Conservation (phyloP, 2,888 invertebrate genomes). For the Ametastegia equiseti region DNA sequence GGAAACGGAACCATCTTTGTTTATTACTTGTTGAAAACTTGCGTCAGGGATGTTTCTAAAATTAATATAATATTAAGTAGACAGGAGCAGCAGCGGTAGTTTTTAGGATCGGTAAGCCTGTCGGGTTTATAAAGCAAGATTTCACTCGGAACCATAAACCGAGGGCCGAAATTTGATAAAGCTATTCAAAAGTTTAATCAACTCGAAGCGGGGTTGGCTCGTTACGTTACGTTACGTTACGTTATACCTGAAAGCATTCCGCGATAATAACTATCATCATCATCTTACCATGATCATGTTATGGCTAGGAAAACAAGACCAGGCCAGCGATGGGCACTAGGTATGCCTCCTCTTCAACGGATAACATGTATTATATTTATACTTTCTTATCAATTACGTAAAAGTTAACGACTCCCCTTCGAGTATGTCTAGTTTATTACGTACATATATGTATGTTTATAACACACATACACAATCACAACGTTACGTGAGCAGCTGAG, state of each 20-base stretch:
- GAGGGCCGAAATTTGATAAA: constrained; percentile 37
- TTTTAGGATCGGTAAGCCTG: not conserved
- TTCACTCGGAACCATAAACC: not conserved
- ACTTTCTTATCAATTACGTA: constrained; percentile 33
- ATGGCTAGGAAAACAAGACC: not conserved
- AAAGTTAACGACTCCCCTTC: constrained; percentile 23
- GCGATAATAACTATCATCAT: constrained; percentile 25
- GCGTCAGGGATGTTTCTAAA: not conserved
- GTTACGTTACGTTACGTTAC: not conserved
- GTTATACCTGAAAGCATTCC: constrained; percentile 19
- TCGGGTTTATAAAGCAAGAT: not conserved
- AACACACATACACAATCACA: not conserved
- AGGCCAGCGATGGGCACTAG: not conserved
- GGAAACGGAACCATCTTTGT: not conserved
- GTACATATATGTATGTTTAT: not conserved
- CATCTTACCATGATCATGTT: constrained; percentile 14
- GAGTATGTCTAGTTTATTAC: not conserved
- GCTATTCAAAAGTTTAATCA: constrained; percentile 41
- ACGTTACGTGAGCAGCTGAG: constrained; percentile 11
- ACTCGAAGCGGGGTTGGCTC: constrained; percentile 6
- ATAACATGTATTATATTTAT: constrained; percentile 5
- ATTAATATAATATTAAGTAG: not conserved
- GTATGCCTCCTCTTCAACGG: not conserved
- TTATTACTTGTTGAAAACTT: not conserved
- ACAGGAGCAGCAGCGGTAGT: not conserved